These are phyloP conservation scores for Melanophora roralis DNA, from an alignment of 2,888 invertebrate genomes.

Conservation along the genomic window DNA sequence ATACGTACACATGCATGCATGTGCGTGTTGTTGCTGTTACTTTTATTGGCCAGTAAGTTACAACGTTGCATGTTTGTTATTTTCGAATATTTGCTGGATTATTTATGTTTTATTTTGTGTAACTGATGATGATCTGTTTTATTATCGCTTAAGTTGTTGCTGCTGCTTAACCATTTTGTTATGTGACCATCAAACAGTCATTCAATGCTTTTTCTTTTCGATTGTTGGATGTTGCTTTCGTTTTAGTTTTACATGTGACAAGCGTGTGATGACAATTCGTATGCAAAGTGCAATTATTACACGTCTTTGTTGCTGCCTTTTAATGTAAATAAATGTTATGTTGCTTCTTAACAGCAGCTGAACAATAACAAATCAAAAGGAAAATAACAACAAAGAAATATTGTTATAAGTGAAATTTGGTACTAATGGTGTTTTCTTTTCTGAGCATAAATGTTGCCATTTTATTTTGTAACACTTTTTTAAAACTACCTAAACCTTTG, in stretches of 20 bases:
- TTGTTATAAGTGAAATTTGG: conserved; percentile 13
- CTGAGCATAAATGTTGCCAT: too few species aligned
- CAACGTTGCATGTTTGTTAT: conserved; percentile 6
- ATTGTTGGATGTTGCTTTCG: not conserved
- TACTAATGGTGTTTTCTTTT: too few species aligned
- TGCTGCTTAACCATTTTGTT: conserved; percentile 14
- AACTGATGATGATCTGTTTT: conserved; percentile 51
- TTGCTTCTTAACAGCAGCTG: not conserved
- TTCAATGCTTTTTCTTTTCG: not conserved
- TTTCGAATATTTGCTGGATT: not conserved
- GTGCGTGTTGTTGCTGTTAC: not conserved
- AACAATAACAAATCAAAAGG: not conserved
- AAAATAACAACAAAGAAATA: not conserved
- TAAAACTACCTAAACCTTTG: too few species aligned
- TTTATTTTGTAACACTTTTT: too few species aligned
- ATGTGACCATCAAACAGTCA: conserved; percentile 55
- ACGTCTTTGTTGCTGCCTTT: conserved; percentile 51
- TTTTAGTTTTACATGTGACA: conserved; percentile 59
- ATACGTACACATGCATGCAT: not conserved
- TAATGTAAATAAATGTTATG: conserved; percentile 24
- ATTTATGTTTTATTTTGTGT: conserved; percentile 14
- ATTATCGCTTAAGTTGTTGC: not conserved
- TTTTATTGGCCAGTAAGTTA: not conserved
- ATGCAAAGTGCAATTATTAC: conserved; percentile 76
- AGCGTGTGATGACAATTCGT: conserved; percentile 75